Percentiles rank a stretch among this genome's conserved stretches.
phyloP scores from a whole-genome alignment of 1,140 invertebrate species.

The Trichogramma pretiosum region DNA sequence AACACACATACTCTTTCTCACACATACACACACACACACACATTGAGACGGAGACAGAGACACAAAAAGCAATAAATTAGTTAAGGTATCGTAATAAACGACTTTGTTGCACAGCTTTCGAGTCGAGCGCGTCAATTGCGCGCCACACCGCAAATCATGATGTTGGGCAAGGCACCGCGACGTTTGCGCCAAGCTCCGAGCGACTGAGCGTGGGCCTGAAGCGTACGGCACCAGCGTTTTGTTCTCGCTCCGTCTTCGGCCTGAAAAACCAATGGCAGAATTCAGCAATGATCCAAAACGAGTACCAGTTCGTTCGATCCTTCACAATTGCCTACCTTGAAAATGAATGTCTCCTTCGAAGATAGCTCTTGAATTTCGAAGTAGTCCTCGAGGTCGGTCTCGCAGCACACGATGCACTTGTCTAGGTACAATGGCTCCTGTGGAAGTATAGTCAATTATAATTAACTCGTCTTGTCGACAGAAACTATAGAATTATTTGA shows the following conservation, averaged over 20 bases:
- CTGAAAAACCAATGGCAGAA: constrained; percentile 45
- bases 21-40: too few species aligned
- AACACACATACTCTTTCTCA: too few species aligned
- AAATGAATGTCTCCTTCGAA: constrained; percentile 86
- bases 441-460: neutral
- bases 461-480: neutral
- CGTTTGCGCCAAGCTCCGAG: constrained; percentile 84
- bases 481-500: neutral
- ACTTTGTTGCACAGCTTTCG: too few species aligned
- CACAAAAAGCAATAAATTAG: too few species aligned
- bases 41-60: too few species aligned
- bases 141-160: constrained; percentile 77
- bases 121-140: too few species aligned
- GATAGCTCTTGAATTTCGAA: constrained; percentile 91
- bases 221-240: constrained; percentile 76
- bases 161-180: constrained; percentile 85
- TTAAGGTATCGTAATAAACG: too few species aligned
- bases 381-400: constrained; percentile 82
- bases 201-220: constrained; percentile 83
- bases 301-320: neutral
- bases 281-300: neutral
- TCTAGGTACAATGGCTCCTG: constrained; percentile 82
- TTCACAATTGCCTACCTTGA: constrained; percentile 63
- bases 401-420: constrained; percentile 80
- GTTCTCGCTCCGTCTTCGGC: constrained; percentile 78